Conservation (phyloP, 2,888 invertebrate genomes). For the Junonia oenone region DNA sequence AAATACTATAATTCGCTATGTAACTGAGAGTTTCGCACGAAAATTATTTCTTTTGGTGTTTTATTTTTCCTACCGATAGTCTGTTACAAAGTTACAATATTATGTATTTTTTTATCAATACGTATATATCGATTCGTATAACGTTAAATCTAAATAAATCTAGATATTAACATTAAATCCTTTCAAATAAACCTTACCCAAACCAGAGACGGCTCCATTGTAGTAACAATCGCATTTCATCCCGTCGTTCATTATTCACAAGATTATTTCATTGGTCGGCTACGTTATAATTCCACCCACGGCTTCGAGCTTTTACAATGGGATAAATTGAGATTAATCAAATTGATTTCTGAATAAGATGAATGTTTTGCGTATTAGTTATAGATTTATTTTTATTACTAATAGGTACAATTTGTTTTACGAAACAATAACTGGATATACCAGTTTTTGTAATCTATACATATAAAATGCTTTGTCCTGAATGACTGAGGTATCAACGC, state of each 20-base stretch:
- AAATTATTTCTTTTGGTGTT: too few species aligned
- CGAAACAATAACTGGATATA: background rate
- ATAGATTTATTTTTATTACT: background rate
- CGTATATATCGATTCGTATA: too few species aligned
- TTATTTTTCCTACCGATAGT: too few species aligned
- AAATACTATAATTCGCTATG: too few species aligned
- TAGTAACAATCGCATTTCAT: slow-evolving; percentile 15
- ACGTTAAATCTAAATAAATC: background rate
- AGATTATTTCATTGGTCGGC: slow-evolving; percentile 16
- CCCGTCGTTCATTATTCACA: slow-evolving; percentile 18
- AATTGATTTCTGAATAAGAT: slow-evolving; percentile 2
- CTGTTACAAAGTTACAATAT: too few species aligned
- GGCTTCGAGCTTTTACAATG: slow-evolving; percentile 10
- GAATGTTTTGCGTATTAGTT: background rate
- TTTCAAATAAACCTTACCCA: background rate
- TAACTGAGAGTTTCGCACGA: too few species aligned
- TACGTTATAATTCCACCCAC: slow-evolving; percentile 22
- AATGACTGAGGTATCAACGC: too few species aligned
- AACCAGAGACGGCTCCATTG: slow-evolving; percentile 11
- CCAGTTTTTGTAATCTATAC: background rate
- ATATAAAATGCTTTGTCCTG: too few species aligned
- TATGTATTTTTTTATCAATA: too few species aligned
- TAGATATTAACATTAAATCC: background rate
- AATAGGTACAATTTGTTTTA: too few species aligned
- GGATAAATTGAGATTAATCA: slow-evolving; percentile 25